phyloP scores from a whole-genome alignment of 2,888 invertebrate species.

The Tetrapedia diversipes region DNA sequence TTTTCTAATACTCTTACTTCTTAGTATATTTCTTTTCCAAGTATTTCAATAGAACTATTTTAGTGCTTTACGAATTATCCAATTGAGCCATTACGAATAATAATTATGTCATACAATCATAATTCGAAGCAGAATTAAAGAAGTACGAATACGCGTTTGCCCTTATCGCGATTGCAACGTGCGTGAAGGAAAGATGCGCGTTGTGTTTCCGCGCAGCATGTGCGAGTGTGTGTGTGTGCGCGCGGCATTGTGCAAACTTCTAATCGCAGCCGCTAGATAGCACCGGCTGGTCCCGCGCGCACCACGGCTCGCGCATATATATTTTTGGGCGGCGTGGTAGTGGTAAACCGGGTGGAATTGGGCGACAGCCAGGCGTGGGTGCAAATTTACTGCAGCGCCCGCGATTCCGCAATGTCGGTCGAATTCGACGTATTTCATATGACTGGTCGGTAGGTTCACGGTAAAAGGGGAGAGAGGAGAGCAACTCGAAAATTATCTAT shows the following conservation, averaged over 20 bases:
- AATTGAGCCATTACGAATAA: too few relatives aligned
- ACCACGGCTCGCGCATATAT: conserved; percentile 45
- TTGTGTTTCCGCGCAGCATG: conserved; percentile 18
- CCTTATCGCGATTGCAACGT: conserved; percentile 6
- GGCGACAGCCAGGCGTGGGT: conserved; percentile 64
- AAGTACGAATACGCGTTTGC: neutral
- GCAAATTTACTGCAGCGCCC: conserved; percentile 65
- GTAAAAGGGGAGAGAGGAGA: neutral
- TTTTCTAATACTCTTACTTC: too few relatives aligned
- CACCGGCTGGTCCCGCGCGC: conserved; percentile 68
- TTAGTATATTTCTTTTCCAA: too few relatives aligned
- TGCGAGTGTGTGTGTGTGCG: conserved; percentile 21
- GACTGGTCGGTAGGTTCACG: conserved; percentile 2
- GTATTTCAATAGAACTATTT: too few relatives aligned
- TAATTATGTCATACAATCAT: neutral
- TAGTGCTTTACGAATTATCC: too few relatives aligned
- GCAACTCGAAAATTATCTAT: conserved; percentile 27
- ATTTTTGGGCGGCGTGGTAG: conserved; percentile 44
- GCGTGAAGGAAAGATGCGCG: neutral
- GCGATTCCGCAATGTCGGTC: conserved; percentile 51
- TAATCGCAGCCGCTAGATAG: conserved; percentile 72
- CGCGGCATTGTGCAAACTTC: conserved; percentile 70
- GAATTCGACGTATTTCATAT: conserved; percentile 49
- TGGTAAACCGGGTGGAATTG: conserved; percentile 35
- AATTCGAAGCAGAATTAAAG: neutral